Conservation (phyloP, 2,888 invertebrate genomes). For the Thera obeliscata region DNA sequence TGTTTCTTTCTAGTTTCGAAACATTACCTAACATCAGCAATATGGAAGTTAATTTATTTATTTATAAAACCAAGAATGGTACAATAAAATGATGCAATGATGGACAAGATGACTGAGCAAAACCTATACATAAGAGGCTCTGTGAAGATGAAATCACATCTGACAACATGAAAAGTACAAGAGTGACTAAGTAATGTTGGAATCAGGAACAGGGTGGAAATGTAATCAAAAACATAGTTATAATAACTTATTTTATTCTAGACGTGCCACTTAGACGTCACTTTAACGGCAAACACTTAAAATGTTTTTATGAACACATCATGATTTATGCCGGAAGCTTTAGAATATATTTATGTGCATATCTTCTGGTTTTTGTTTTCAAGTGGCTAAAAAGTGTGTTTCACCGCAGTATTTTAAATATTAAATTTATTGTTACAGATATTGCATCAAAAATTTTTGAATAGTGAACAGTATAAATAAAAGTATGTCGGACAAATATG, state of each 20-base stretch:
- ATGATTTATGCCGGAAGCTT: conserved; percentile 57
- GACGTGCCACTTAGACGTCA: conserved; percentile 55
- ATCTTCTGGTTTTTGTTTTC: conserved; percentile 37
- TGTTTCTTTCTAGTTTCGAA: conserved; percentile 62
- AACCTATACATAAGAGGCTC: conserved; percentile 44
- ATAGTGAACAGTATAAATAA: conserved; percentile 26
- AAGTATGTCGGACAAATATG: conserved; percentile 47
- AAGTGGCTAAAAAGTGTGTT: conserved; percentile 30
- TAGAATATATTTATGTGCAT: conserved; percentile 42
- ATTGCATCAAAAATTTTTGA: conserved; percentile 44
- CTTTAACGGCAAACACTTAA: conserved; percentile 56
- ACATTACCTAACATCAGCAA: conserved; percentile 45
- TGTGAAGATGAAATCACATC: conserved; percentile 54
- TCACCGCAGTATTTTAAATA: conserved; percentile 35
- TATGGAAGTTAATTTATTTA: conserved; percentile 45
- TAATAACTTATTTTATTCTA: conserved; percentile 53
- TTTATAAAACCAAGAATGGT: conserved; percentile 72
- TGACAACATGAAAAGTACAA: conserved; percentile 64
- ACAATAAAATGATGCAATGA: conserved; percentile 65
- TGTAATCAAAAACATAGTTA: conserved; percentile 81
- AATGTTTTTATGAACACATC: conserved; percentile 45
- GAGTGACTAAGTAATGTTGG: conserved; percentile 67
- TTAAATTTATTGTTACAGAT: conserved; percentile 66
- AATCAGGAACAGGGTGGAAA: conserved; percentile 76
- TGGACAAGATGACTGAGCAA: conserved; percentile 40